Percentiles rank a stretch among this genome's conserved stretches.
phyloP scores from a whole-genome alignment of 2,113 vertebrate species.

The Gasterosteus aculeatus region DNA sequence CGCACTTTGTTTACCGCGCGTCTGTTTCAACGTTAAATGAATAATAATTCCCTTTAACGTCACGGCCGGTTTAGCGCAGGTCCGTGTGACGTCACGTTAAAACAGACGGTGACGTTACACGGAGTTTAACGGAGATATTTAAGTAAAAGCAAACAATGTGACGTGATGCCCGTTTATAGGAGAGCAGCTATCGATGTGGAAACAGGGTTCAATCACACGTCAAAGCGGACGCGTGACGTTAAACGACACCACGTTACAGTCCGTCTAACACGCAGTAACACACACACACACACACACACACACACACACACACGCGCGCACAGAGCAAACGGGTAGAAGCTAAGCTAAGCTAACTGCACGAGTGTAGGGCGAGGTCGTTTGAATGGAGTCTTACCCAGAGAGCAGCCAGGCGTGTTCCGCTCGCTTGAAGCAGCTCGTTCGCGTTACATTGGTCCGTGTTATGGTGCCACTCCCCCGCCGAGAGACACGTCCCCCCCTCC shows the following conservation, averaged over 20 bases:
- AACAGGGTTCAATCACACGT: no score
- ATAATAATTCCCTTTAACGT: no score
- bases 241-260: no score
- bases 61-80: no score
- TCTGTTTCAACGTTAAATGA: no score
- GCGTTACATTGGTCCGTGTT: conserved; percentile 26
- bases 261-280: no score
- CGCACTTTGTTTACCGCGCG: no score
- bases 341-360: not conserved
- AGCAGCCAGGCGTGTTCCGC: conserved; percentile 13
- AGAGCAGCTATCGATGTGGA: no score
- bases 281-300: not conserved
- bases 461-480: conserved; percentile 34
- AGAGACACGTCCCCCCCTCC: conserved; percentile 3
- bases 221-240: no score
- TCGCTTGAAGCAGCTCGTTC: not conserved
- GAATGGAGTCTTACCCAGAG: conserved; percentile 41
- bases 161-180: no score
- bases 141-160: no score
- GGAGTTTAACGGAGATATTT: no score
- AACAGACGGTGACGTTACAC: not conserved
- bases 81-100: not conserved
- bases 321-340: not conserved
- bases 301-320: not conserved
- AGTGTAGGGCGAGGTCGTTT: not conserved